These are phyloP conservation scores for Lottia scabra DNA, from an alignment of 2,888 invertebrate species.

Conservation along the genomic window DNA sequence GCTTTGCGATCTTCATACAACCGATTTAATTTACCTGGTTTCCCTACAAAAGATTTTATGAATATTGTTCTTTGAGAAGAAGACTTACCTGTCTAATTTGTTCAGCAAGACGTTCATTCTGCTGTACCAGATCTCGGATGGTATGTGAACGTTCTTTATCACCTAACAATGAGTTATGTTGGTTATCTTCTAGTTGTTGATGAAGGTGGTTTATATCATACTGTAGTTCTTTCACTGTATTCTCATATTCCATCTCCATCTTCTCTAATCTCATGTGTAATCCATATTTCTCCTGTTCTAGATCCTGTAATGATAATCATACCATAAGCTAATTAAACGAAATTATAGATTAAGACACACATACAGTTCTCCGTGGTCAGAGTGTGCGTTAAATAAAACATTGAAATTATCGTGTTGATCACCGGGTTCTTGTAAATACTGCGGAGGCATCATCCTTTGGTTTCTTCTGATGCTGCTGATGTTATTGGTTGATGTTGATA, in stretches of 20 bases:
- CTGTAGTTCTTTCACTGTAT: conserved; percentile 86
- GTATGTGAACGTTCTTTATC: conserved; percentile 46
- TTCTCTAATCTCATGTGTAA: conserved; percentile 87
- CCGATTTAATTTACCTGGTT: too few species aligned
- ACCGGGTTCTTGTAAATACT: too few species aligned
- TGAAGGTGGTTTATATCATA: conserved; percentile 86
- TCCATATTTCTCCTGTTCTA: conserved; percentile 93
- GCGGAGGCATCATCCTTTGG: too few species aligned
- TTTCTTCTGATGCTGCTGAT: too few species aligned
- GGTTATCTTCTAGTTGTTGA: conserved; percentile 77
- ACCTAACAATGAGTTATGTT: conserved; percentile 49
- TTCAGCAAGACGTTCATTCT: conserved; percentile 86
- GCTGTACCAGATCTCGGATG: conserved; percentile 85
- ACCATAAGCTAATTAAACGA: background rate
- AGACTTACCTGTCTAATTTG: conserved; percentile 82
- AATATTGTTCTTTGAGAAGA: too few species aligned
- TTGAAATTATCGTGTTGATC: too few species aligned
- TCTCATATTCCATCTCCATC: conserved; percentile 89
- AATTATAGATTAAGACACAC: background rate
- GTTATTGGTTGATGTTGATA: too few species aligned
- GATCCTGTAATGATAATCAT: conserved; percentile 75
- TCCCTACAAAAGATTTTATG: too few species aligned
- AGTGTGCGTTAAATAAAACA: too few species aligned
- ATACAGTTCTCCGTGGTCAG: background rate
- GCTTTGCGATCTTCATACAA: too few species aligned